phyloP scores from a whole-genome alignment of 2,797 vertebrate species.

The Characodon lateralis region DNA sequence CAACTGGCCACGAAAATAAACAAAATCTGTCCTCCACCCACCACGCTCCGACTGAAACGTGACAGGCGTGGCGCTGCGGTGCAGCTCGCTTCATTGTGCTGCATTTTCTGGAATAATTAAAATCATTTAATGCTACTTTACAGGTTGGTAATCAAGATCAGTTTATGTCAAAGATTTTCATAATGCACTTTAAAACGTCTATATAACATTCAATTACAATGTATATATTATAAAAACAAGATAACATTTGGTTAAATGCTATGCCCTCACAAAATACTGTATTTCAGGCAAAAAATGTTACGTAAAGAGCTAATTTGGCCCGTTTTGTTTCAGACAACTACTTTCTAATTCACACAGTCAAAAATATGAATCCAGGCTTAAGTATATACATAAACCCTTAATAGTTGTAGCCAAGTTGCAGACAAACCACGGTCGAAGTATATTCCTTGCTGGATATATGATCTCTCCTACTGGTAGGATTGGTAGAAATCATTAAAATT shows the following conservation, averaged over 20 bases:
- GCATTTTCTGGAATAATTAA: too few species aligned
- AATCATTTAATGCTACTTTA: neutral
- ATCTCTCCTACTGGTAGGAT: neutral
- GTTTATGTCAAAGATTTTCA: neutral
- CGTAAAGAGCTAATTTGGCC: neutral
- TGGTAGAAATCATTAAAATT: neutral
- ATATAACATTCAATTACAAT: neutral
- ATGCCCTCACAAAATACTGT: neutral
- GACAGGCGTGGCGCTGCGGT: conserved; percentile 51
- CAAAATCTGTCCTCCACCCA: conserved; percentile 64
- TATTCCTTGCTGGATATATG: neutral
- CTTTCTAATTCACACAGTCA: neutral
- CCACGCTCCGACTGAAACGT: conserved; percentile 19
- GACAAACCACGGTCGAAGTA: neutral
- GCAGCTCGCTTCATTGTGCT: neutral
- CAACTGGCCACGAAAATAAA: conserved; percentile 71
- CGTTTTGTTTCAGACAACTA: neutral
- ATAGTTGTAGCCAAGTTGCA: neutral
- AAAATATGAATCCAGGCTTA: neutral
- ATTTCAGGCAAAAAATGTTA: neutral
- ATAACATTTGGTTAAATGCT: neutral
- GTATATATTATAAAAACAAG: neutral
- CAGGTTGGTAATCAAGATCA: neutral
- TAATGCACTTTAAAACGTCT: too few species aligned
- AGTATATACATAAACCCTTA: neutral